phyloP scores from a whole-genome alignment of 2,797 vertebrate species.

The Holocentrus rufus region DNA sequence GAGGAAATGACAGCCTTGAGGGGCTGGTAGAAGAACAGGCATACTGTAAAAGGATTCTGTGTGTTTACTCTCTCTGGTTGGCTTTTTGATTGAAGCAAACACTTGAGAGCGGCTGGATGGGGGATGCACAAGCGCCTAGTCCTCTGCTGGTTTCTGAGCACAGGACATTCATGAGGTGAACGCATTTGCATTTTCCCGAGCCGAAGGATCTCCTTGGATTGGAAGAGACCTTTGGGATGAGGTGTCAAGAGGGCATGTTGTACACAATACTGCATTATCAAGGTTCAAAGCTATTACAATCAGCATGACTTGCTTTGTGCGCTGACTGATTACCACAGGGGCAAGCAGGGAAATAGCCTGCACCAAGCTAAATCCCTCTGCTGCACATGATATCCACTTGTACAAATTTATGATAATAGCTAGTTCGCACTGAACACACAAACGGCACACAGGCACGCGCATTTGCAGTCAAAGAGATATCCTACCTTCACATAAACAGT shows the following conservation, averaged over 20 bases:
- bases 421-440: constrained; percentile 27
- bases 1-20: constrained; percentile 45
- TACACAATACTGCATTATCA: constrained; percentile 57
- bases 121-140: constrained; percentile 31
- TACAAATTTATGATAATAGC: constrained; percentile 52
- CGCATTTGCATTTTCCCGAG: constrained; percentile 50
- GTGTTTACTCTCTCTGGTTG: constrained; percentile 48
- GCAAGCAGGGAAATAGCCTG: constrained; percentile 54
- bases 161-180: constrained; percentile 44
- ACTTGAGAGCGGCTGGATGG: constrained; percentile 34
- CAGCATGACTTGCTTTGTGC: constrained; percentile 67
- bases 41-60: constrained; percentile 35
- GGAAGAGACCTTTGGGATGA: constrained; percentile 61
- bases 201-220: constrained; percentile 56
- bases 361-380: constrained; percentile 46
- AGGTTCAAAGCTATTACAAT: constrained; percentile 59
- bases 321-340: constrained; percentile 68
- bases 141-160: constrained; percentile 38
- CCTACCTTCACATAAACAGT: not conserved
- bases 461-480: constrained; percentile 20
- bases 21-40: constrained; percentile 19
- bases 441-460: constrained; percentile 21
- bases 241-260: constrained; percentile 59
- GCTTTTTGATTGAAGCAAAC: constrained; percentile 56
- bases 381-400: constrained; percentile 56